Base-by-base conservation (phyloP, 2,113 vertebrate genomes). In the Nyctibius bracteatus region DNA sequence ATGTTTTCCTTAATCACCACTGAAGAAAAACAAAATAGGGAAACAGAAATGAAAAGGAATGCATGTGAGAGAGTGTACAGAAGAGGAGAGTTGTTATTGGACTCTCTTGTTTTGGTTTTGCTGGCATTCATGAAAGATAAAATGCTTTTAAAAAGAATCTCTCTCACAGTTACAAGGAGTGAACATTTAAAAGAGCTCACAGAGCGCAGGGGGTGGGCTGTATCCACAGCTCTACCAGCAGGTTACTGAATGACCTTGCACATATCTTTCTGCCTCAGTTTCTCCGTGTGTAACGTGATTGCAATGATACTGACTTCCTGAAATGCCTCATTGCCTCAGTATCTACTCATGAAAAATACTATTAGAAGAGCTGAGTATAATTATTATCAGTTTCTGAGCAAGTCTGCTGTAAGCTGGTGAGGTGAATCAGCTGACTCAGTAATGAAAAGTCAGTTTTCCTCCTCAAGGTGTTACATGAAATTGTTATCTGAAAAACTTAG, bases 251-350 rank as follows among this genome's bases (percentile, higher is more conserved):
- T 27, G 72, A 93, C 86, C 92, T 89, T 79, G 81, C 39, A 57
- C n/a, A 39, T 24, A 24, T n/a, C 27, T 6, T 92, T 81, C 82
- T 96, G 88, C 95, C 95, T 96, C 96, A 93, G 95, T 96, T 96
- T 96, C 90, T 88, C 90, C 9, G 59, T 33, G 19, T n/a, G 35
- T 61, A 86, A 92, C 37, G 41, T 31, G 81, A 74, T 59, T 71
- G 41, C 54, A 59, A 58, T 1, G 3, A 43, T 37, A 68, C 0
- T 20, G 83, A 81, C 80, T 88, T 88, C 88, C 80, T 57, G 61
- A 61, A 81, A 92, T 39, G 84, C 88, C 88, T 84, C 92, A 97
- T 25, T 81, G 86, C 80, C 80, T 68, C 83, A 59, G 80, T 9
- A 90, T 19, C 57, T 71, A 24, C 88, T 93, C 43, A 75, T 65